A percentile compares a stretch with the other conserved stretches of the same genome.
These are phyloP conservation scores for Pollenia griseotomentosa DNA, from an alignment of 2,888 invertebrate genomes.

Conservation along the genomic window DNA sequence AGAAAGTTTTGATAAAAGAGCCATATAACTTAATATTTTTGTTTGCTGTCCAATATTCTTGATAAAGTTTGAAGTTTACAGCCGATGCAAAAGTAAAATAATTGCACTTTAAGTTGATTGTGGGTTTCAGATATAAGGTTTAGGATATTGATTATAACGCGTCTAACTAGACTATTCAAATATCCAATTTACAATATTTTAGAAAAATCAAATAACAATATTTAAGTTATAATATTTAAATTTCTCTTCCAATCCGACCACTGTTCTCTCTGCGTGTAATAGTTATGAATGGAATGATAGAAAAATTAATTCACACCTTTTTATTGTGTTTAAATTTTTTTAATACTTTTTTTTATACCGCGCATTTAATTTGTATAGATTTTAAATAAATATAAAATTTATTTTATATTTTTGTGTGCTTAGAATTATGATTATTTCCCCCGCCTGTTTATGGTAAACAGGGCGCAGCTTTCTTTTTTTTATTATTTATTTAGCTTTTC, in stretches of 20 bases:
- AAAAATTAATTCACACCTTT: constrained; percentile 55
- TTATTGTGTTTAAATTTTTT: constrained; percentile 39
- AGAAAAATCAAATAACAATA: no score
- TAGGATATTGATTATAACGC: no score
- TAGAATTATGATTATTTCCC: constrained; percentile 55
- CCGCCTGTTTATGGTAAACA: constrained; percentile 11
- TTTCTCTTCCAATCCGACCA: background rate
- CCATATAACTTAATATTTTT: no score
- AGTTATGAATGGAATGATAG: background rate
- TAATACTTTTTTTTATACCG: constrained; percentile 8
- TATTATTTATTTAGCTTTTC: constrained; percentile 20
- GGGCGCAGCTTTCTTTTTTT: constrained; percentile 47
- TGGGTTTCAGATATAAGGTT: no score
- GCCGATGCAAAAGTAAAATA: no score
- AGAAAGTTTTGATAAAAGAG: no score
- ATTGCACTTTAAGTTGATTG: no score
- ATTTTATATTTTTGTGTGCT: constrained; percentile 46
- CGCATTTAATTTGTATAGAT: constrained; percentile 38
- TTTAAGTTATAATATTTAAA: no score
- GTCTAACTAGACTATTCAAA: no score
- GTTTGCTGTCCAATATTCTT: no score
- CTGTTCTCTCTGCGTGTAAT: constrained; percentile 22
- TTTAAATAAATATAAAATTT: constrained; percentile 57
- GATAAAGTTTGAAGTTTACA: no score
- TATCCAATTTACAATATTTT: no score